phyloP scores from a whole-genome alignment of 2,888 invertebrate species.

The Melolontha melolontha region DNA sequence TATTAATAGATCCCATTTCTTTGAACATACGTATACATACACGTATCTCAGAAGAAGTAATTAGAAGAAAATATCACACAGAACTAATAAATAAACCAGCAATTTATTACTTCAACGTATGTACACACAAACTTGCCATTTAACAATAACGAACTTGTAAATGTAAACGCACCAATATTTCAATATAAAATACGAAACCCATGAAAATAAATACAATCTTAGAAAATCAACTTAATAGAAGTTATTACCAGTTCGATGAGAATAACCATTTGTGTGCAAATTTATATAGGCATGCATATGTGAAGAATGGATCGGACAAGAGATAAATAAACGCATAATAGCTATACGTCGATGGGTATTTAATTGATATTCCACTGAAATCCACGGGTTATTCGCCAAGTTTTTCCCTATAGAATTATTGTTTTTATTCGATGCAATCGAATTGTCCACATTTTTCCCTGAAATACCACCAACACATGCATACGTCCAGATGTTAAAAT shows the following conservation, averaged over 20 bases:
- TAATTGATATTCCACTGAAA: conserved; percentile 10
- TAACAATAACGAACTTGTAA: no score
- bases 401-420: not conserved
- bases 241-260: not conserved
- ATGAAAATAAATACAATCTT: no score
- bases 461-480: not conserved
- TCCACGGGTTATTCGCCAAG: not conserved
- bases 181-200: no score
- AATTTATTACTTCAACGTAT: no score
- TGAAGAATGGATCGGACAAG: not conserved
- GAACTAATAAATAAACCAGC: no score
- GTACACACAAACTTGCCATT: no score
- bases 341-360: not conserved
- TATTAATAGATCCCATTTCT: no score
- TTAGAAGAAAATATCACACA: no score
- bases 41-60: no score
- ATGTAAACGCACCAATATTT: no score
- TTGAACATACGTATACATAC: no score
- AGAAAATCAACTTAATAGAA: not conserved
- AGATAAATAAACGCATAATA: not conserved
- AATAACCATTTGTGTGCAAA: conserved; percentile 11
- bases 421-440: conserved; percentile 13
- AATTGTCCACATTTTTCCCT: not conserved
- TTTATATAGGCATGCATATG: not conserved
- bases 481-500: conserved; percentile 1